Evolutionary conservation across 1,140 invertebrate species (phyloP), one percentile per base, ranked within the genome.

Genomic region (Ceratina japonica): DNA sequence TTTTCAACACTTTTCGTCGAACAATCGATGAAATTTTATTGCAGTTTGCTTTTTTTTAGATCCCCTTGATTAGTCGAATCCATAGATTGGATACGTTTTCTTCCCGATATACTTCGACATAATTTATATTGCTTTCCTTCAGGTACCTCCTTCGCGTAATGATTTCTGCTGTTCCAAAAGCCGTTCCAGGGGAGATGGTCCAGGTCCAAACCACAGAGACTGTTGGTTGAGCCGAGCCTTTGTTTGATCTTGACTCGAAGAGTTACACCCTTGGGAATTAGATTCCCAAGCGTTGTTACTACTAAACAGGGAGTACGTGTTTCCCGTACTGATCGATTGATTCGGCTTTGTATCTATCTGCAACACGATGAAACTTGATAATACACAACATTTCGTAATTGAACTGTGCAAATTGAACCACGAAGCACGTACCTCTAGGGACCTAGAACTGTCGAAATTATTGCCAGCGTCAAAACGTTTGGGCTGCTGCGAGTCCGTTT

Each of bases 161-260:
- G 95, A 95, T 86, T 96, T 96, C 91, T 97, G 96, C 86, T 96
- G 96, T 87, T 97, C 96, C 59, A 97, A 90, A 8, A 97, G 94
- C 75, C 96, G 94, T 88, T 97, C 96, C 37, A 97, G 91, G 0
- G 96, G 96, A 18, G 96, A 96, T 18, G 95, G 95, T 10, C 95
- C 95, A 2, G 95, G 94, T 1, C 95, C 95, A 44, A 95, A 95
- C 95, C 96, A 97, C 16, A 97, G 91, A 2, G 96, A 96, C 93
- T 97, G 94, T 37, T 93, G 93, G 56, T 88, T 90, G 1, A 90
- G 61, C 56, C 85, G 84, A 7, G 80, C 63, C 24, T 89, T 91
- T 51, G 87, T 84, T 49, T 88, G 89, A 83, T 89, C 88, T 56
- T 86, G 80, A 80, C 69, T 87, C 2, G 87, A 82, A 0, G 76